Evolutionary conservation across 1,140 invertebrate species (phyloP).

Genomic region (Drosophila albomicans): DNA sequence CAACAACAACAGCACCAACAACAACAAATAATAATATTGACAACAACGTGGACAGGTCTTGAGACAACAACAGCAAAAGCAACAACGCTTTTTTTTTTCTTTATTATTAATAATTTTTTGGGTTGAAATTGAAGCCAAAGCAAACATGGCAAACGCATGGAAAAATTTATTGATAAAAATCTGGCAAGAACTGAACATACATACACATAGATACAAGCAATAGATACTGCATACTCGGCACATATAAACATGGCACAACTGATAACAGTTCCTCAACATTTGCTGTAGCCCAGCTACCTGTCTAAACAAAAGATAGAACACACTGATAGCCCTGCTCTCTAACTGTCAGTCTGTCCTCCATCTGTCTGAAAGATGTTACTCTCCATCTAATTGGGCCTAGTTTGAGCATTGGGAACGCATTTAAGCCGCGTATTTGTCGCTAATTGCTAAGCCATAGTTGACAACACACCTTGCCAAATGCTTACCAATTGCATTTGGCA

Average conservation of each 20-base stretch:
- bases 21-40: conserved; percentile 25
- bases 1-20: conserved; percentile 20
- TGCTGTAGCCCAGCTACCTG: conserved; percentile 42
- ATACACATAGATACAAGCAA: conserved; percentile 26
- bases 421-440: conserved; percentile 36
- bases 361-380: conserved; percentile 3
- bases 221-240: conserved; percentile 16
- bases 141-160: conserved; percentile 36
- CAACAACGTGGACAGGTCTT: conserved; percentile 53
- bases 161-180: conserved; percentile 54
- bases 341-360: not conserved
- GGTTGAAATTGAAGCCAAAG: conserved; percentile 32
- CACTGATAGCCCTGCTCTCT: not conserved
- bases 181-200: conserved; percentile 31
- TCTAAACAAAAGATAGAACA: conserved; percentile 42
- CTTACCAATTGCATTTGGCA: conserved; percentile 14
- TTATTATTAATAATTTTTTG: conserved; percentile 53
- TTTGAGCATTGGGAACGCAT: conserved; percentile 23
- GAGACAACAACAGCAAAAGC: conserved; percentile 39
- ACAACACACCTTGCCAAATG: conserved; percentile 24
- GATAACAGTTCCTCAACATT: conserved; percentile 45
- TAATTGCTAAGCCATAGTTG: conserved; percentile 37
- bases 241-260: conserved; percentile 5
- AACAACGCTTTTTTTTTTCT: conserved; percentile 28
- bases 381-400: conserved; percentile 42